Conservation (phyloP, 1,140 invertebrate genomes). For the Drosophila elegans region DNA sequence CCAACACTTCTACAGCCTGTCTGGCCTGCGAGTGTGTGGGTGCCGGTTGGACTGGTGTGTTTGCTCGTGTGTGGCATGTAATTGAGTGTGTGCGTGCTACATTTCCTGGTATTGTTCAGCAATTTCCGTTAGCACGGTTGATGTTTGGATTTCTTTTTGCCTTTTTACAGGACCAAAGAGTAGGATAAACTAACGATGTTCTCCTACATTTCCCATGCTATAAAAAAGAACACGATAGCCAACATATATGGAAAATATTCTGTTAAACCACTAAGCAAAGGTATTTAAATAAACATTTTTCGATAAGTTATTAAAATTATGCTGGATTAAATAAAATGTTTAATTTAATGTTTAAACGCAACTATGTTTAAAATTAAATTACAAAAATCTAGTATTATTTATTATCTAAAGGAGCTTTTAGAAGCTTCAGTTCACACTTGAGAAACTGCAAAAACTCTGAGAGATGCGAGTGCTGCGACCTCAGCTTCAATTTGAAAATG, state of each 20-base stretch:
- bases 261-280: neutral
- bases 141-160: constrained; percentile 22
- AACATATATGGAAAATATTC: neutral
- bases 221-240: neutral
- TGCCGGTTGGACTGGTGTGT: constrained; percentile 17
- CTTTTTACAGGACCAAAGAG: constrained; percentile 8
- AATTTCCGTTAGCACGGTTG: constrained; percentile 67
- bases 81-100: constrained; percentile 64
- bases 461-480: neutral
- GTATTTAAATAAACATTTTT: no score
- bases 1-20: constrained; percentile 22
- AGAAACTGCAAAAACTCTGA: constrained; percentile 20
- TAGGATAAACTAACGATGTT: neutral
- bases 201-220: neutral
- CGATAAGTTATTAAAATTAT: no score
- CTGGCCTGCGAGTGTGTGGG: constrained; percentile 6
- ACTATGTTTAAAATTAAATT: no score
- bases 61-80: constrained; percentile 36
- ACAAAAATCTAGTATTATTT: no score
- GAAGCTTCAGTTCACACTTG: constrained; percentile 12
- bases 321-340: no score
- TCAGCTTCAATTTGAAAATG: constrained; percentile 18
- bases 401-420: neutral
- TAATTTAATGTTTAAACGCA: no score
- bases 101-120: constrained; percentile 75